Evolutionary conservation across 2,888 invertebrate genomes (phyloP), one percentile per base, ranked within the genome.

Genomic region (Euzophera pinguis): DNA sequence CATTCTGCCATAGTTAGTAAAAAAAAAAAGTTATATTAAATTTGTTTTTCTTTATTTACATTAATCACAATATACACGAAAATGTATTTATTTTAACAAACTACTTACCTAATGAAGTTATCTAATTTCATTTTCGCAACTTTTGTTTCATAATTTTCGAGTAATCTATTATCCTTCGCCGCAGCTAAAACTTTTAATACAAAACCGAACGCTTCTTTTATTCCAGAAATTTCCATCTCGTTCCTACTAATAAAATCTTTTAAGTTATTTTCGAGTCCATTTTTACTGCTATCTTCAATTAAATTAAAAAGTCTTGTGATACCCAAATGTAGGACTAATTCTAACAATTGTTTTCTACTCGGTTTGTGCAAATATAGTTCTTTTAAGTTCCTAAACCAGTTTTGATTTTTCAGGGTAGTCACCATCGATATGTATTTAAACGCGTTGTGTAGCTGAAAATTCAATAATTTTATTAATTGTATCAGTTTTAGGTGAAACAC

Each of bases 381-480:
- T 56, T 78, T 79, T 0, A 87, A 48, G 16, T 83, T 80, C 5
- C 62, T 12, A 8, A 67, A 80, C 85, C 84, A 86, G 0, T 59
- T 62, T 50, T 84, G 86, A 0, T 68, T 63, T 1, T 62, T 70
- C 52, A 69, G 81, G 17, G 61, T 74, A 0, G 82, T 82, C 13
- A 80, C 59, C 7, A 57, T 51, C 0, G 84, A 69, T 53, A 87
- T 75, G 12, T 76, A 62, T 48, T 73, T 80, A 12, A 88, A 50
- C 0, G 83, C 73, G 3, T 67, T 68, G 54, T 89, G 85, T 0
- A 89, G 50, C 89, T 89, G 73, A 45, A 80, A 37, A 4, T 32
- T 7, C 10, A 10, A 6, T 32, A 7, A 32, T 32, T 32, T 7
- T 32, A 10, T 32, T 9, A 32, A 32, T 6, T 9, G 1, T 29